Conservation (phyloP, 2,797 vertebrate species). For the Calcarius lapponicus region DNA sequence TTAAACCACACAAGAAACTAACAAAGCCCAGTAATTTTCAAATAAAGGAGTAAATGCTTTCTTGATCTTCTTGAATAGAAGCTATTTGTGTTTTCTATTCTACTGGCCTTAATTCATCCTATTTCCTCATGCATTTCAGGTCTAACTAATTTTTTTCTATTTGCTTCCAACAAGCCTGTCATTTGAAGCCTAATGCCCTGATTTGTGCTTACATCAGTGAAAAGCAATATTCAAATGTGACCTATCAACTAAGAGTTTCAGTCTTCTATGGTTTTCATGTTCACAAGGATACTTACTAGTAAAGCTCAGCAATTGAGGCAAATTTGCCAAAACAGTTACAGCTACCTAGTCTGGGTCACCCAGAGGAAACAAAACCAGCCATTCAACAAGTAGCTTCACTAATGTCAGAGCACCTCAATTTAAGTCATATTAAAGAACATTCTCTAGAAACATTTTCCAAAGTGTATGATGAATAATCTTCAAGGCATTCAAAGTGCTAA, state of each 20-base stretch:
- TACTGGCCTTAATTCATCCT: background rate
- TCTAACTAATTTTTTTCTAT: conserved; percentile 34
- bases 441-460: background rate
- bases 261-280: background rate
- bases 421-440: background rate
- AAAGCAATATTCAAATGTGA: background rate
- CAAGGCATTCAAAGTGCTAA: background rate
- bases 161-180: background rate
- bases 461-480: background rate
- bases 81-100: background rate
- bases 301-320: background rate
- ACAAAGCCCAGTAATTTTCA: background rate
- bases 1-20: conserved; percentile 3
- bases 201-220: background rate
- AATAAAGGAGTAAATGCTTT: conserved; percentile 2
- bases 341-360: background rate
- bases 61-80: background rate
- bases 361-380: background rate
- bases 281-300: background rate
- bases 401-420: background rate
- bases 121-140: background rate
- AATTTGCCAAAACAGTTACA: background rate
- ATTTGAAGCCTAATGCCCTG: conserved; percentile 4
- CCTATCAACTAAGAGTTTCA: background rate
- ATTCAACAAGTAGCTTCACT: background rate